Evolutionary conservation across 2,888 invertebrate species (phyloP).

Genomic region (Eupithecia insigniata): DNA sequence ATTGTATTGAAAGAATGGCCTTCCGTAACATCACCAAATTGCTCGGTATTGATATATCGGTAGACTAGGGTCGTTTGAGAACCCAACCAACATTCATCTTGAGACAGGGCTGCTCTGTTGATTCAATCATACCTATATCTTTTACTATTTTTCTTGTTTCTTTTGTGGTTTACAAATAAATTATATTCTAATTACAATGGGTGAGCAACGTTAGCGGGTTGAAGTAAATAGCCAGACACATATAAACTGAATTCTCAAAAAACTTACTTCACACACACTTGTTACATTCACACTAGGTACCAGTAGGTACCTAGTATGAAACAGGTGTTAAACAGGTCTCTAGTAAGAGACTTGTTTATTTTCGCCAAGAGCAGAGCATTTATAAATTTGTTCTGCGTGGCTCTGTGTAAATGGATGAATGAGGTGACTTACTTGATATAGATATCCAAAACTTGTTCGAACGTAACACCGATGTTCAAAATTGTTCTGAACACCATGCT

Average conservation of each 20-base stretch:
- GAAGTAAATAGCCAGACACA: background rate
- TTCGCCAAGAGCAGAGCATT: background rate
- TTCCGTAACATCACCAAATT: no score
- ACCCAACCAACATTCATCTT: no score
- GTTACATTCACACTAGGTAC: background rate
- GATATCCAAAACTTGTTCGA: constrained; percentile 91
- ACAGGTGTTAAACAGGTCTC: no score
- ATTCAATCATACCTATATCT: no score
- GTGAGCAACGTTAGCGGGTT: background rate
- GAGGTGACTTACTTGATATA: constrained; percentile 87
- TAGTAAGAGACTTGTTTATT: background rate
- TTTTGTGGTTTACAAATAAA: no score
- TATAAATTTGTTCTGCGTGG: background rate
- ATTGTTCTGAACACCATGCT: constrained; percentile 91
- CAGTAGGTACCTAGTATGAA: no score
- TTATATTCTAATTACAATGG: background rate
- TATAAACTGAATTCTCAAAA: background rate
- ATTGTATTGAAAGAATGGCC: no score
- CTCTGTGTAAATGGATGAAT: background rate
- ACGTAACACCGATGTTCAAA: constrained; percentile 89
- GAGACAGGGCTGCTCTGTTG: no score
- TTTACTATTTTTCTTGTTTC: no score
- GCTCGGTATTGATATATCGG: no score
- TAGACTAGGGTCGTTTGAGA: no score
- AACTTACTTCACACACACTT: no score